Conservation (phyloP, 2,113 vertebrate genomes). For the Nerophis ophidion region DNA sequence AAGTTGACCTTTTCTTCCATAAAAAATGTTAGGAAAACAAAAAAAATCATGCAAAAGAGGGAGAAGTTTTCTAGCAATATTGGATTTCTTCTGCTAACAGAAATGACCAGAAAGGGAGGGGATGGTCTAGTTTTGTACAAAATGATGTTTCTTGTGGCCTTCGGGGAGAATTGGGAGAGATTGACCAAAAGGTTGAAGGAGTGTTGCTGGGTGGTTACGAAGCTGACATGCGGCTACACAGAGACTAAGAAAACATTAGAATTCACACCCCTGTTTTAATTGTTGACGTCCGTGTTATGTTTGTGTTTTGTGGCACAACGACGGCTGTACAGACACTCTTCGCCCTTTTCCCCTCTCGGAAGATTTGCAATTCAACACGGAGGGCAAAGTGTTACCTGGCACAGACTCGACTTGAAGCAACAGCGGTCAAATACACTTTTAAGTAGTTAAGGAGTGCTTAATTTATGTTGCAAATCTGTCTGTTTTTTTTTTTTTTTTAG, state of each 20-base stretch:
- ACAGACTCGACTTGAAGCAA: constrained; percentile 46
- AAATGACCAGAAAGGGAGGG: constrained; percentile 31
- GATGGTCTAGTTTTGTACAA: constrained; percentile 61
- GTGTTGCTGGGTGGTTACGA: constrained; percentile 44
- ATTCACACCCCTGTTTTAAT: constrained; percentile 83
- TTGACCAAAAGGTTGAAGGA: constrained; percentile 24
- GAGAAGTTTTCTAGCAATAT: constrained; percentile 58
- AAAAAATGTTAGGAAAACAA: constrained; percentile 52
- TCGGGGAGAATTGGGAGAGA: constrained; percentile 45
- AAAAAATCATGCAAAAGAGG: constrained; percentile 34
- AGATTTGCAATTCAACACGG: constrained; percentile 58
- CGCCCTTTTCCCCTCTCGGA: constrained; percentile 36
- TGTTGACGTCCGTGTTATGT: constrained; percentile 82
- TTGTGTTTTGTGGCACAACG: constrained; percentile 71
- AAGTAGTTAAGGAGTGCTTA: constrained; percentile 49
- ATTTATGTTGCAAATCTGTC: constrained; percentile 47
- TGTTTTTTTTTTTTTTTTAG: constrained; percentile 14
- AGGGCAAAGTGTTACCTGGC: constrained; percentile 38
- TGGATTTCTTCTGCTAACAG: constrained; percentile 55
- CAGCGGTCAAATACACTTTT: constrained; percentile 31
- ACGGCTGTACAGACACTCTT: constrained; percentile 60
- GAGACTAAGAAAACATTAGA: constrained; percentile 52
- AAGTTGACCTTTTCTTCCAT: constrained; percentile 68
- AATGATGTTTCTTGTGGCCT: constrained; percentile 64
- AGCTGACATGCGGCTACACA: constrained; percentile 39